Evolutionary conservation across 2,113 vertebrate genomes (phyloP), one percentile per base, ranked within the genome.

Genomic region (Catagonus wagneri): DNA sequence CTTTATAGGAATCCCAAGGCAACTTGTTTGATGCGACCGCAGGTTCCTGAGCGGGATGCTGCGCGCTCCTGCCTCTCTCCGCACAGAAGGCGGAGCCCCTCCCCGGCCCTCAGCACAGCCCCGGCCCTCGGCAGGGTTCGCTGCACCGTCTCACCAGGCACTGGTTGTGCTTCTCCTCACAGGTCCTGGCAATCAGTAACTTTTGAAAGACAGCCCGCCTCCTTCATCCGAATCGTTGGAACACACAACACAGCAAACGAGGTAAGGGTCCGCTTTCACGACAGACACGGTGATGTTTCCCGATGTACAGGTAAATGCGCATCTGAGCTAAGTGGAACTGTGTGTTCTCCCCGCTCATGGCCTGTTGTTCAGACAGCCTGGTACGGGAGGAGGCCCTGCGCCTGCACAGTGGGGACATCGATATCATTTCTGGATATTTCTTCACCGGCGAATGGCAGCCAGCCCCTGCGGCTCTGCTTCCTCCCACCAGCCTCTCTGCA

Each of bases 191-290:
- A 99, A 96, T 99, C 99, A 0, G 97, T 99, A 89, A 99, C 98
- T 90, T 99, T 99, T 97, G 99, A 99, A 85, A 99, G 99, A 96
- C 99, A 99, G 91, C 99, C 99, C 11, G 99, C 99, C 9, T 99
- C 99, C 93, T 99, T 99, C 97, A 99, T 99, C 98, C 99, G 99
- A 36, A 99, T 99, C 36, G 99, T 99, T 1, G 99, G 99, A 94
- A 99, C 99, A 84, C 99, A 99, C 98, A 99, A 99, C 98, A 99
- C 99, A 1, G 99, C 99, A 58, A 99, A 99, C 25, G 99, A 99
- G 99, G 99, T 99, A 98, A 98, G 98, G 95, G 39, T 58, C 36
- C 69, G 16, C 19, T 81, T 85, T 27, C 27, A 9, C 88, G 69
- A 90, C 58, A 90, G 74, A 44, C 6, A 0, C 50, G 69, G 17